Evolutionary conservation across 2,888 invertebrate species (phyloP).

Genomic region (Gortyna flavago): DNA sequence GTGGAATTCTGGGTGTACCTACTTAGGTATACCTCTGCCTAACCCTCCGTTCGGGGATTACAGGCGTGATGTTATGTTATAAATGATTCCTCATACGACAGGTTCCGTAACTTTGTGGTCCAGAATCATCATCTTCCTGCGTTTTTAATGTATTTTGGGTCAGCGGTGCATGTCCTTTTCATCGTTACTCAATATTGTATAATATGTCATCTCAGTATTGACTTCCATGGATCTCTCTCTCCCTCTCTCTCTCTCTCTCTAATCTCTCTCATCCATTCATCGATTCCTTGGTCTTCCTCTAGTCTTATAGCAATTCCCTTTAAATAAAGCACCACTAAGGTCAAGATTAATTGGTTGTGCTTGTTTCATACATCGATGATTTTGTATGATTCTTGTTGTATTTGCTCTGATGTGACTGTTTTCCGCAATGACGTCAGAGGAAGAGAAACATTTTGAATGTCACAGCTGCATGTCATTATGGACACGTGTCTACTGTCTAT

Average conservation of each 20-base stretch:
- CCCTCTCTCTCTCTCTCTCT: too few species aligned
- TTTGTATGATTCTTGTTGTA: constrained; percentile 25
- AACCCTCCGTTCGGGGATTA: neutral
- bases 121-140: neutral
- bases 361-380: constrained; percentile 13
- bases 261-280: neutral
- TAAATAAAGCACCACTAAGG: neutral
- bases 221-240: neutral
- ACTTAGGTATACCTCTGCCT: neutral
- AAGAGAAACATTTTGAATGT: constrained; percentile 16
- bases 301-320: neutral
- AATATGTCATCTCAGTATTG: neutral
- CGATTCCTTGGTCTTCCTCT: neutral
- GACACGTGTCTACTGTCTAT: constrained; percentile 28
- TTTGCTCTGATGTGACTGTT: constrained; percentile 18
- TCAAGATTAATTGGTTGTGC: neutral
- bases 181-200: too few species aligned
- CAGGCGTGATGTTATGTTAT: neutral
- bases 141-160: neutral
- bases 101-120: neutral
- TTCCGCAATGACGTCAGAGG: constrained; percentile 45
- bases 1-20: neutral
- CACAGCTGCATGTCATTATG: constrained; percentile 28
- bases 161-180: neutral
- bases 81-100: neutral